Conservation (phyloP, 2,113 vertebrate species). For the Hippocampus zosterae region DNA sequence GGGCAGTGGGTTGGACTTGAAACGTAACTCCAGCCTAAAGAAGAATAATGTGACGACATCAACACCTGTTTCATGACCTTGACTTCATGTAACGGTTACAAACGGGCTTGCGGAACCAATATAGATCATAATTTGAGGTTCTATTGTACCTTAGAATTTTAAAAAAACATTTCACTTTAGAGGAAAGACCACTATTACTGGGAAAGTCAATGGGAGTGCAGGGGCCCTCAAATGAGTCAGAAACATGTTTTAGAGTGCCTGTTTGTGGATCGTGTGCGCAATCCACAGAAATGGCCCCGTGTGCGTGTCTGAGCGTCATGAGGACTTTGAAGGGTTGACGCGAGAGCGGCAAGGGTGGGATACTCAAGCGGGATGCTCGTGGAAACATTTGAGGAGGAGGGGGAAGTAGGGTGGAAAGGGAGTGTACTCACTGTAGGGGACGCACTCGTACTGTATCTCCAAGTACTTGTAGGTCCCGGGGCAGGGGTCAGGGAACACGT, state of each 20-base stretch:
- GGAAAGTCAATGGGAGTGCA: background rate
- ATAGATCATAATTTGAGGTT: too few species aligned
- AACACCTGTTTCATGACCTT: too few species aligned
- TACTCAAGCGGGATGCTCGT: background rate
- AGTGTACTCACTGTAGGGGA: slow-evolving; percentile 76
- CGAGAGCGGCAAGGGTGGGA: background rate
- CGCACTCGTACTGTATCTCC: slow-evolving; percentile 94
- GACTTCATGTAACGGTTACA: too few species aligned
- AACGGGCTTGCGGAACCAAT: too few species aligned
- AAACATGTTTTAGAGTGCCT: background rate
- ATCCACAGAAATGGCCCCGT: background rate
- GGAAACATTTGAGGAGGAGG: background rate
- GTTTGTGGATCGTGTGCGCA: background rate
- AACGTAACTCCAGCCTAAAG: background rate
- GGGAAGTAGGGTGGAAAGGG: background rate
- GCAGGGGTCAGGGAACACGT: slow-evolving; percentile 88
- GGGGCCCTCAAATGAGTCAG: background rate
- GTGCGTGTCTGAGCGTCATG: background rate
- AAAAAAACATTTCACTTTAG: background rate
- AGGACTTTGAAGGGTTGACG: slow-evolving; percentile 2
- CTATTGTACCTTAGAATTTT: too few species aligned
- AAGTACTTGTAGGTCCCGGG: slow-evolving; percentile 92
- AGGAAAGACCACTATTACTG: background rate
- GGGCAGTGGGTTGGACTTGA: background rate
- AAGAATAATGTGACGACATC: background rate